Conservation (phyloP, 2,888 invertebrate species). For the Sinotaia quadrata region DNA sequence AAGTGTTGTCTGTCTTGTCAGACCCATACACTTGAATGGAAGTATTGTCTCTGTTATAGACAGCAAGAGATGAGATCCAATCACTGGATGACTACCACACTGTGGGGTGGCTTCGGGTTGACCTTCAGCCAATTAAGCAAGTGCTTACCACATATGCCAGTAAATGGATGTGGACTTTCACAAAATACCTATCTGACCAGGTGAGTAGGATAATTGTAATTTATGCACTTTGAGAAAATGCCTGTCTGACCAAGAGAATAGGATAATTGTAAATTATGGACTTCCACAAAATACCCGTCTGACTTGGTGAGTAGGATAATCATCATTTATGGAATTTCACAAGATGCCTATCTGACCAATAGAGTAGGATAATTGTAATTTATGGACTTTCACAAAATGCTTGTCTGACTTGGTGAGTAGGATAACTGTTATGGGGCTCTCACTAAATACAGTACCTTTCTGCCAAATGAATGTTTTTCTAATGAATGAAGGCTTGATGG, state of each 20-base stretch:
- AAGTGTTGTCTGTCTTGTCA: background rate
- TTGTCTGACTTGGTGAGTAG: constrained; percentile 69
- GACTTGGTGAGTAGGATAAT: constrained; percentile 70
- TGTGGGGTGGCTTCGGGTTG: constrained; percentile 70
- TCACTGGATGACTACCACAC: constrained; percentile 65
- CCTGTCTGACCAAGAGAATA: too few species aligned
- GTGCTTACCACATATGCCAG: constrained; percentile 70
- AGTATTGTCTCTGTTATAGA: constrained; percentile 48
- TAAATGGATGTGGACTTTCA: constrained; percentile 73
- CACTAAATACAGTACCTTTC: too few species aligned
- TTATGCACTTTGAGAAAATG: too few species aligned
- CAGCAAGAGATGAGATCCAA: constrained; percentile 68
- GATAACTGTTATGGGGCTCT: too few species aligned
- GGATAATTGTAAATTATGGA: too few species aligned
- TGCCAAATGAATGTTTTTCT: too few species aligned
- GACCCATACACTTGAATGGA: too few species aligned
- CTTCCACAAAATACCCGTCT: constrained; percentile 71
- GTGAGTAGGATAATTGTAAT: too few species aligned
- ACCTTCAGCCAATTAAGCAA: constrained; percentile 71
- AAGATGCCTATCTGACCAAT: too few species aligned
- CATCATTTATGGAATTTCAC: too few species aligned
- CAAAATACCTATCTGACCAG: constrained; percentile 71
- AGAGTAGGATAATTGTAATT: too few species aligned
- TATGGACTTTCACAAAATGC: constrained; percentile 73
- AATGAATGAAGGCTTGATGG: too few species aligned